Evolutionary conservation across 2,113 vertebrate genomes (phyloP).

Genomic region (Rynchops niger): DNA sequence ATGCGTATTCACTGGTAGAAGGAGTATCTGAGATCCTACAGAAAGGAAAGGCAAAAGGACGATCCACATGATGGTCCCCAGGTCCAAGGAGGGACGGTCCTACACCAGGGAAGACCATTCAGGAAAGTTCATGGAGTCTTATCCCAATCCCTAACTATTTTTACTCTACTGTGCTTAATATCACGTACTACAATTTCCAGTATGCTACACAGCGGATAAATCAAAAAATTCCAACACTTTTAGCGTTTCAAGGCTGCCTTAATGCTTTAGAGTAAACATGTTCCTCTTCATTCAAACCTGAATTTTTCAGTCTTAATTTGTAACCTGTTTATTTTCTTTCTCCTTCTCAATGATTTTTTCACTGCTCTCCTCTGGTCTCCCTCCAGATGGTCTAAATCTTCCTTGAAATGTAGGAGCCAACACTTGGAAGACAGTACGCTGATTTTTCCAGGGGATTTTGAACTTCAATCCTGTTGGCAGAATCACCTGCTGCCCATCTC

Average conservation of each 20-base stretch:
- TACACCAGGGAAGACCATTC: neutral
- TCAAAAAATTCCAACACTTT: no score
- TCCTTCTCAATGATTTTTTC: neutral
- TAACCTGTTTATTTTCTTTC: neutral
- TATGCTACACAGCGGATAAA: neutral
- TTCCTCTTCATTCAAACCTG: neutral
- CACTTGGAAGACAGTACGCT: neutral
- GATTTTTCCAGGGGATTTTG: neutral
- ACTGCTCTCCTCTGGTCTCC: neutral
- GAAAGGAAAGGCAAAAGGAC: neutral
- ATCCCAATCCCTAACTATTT: neutral
- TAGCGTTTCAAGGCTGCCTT: neutral
- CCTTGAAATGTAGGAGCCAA: neutral
- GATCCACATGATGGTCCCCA: rapidly evolving
- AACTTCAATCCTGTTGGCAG: neutral
- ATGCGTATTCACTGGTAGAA: neutral
- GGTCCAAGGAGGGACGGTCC: neutral
- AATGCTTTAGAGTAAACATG: neutral
- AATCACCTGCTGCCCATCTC: no score
- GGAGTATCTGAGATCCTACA: no score
- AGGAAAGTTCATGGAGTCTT: neutral
- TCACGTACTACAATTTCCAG: neutral
- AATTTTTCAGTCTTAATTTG: neutral
- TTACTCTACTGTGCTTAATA: no score
- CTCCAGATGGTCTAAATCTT: neutral